Base-by-base conservation (phyloP, 2,888 invertebrate species). In the Agonum fuliginosum region DNA sequence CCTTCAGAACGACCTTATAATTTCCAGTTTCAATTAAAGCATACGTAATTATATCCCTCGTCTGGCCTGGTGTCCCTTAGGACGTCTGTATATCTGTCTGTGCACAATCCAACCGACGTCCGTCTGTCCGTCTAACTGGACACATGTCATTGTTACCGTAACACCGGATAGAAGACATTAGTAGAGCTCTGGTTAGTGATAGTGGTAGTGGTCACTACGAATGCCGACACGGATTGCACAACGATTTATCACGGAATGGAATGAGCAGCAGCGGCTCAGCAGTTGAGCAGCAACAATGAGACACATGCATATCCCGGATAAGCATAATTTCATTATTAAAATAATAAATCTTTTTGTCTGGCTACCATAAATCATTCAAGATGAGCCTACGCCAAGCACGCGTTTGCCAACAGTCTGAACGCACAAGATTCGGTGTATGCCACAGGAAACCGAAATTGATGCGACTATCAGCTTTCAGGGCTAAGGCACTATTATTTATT, bases 281-380 rank as follows among this genome's bases (percentile, higher is more conserved):
- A 62, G 58, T 27, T 58, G 67, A 69, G 58, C 41, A 69, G 70
- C 58, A 24, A 54, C 65, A 30, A 65, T 43, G 51, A 37, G 62
- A 75, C 62, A 62, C 78, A 78, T 78, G 72, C 76, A 76, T 76
- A 79, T 79, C 79, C 79, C 79, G 79, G 79, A 79, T 79, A 77
- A 79, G 70, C 77, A 79, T 78, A 77, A 79, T 79, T 79, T 79
- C 69, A 73, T 73, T 77, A 78, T 79, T 79, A 79, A 76, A 77
- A 79, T 78, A 79, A 79, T 79, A 79, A 79, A 78, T 78, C 78
- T 74, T 78, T 67, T 73, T 54, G 77, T 77, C 77, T 70, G 58
- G 70, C 51, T 37, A 77, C 58, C 12, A 70, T 69, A 77, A 70
- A 77, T 77, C 77, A 77, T 75, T 48, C 75, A 43, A 27, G 70